Conservation (phyloP, 2,888 invertebrate genomes). For the Podabrus alpinus region DNA sequence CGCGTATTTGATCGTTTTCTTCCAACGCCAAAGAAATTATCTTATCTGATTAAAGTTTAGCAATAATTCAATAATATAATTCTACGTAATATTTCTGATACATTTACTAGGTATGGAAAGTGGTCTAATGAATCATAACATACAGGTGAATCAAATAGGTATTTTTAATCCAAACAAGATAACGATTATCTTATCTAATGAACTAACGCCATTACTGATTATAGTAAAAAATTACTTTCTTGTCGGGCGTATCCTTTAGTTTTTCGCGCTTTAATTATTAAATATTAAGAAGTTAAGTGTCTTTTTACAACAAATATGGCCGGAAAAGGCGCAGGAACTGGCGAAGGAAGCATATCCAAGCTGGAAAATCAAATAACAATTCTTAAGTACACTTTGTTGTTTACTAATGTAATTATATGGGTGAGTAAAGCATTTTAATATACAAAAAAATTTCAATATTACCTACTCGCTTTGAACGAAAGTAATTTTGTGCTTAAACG, state of each 20-base stretch:
- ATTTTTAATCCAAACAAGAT: slow-evolving; percentile 20
- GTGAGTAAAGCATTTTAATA: slow-evolving; percentile 60
- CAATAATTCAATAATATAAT: neutral
- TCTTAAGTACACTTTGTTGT: slow-evolving; percentile 81
- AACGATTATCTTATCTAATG: slow-evolving; percentile 27
- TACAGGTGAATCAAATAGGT: slow-evolving; percentile 28
- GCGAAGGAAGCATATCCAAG: slow-evolving; percentile 61
- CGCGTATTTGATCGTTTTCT: slow-evolving; percentile 41
- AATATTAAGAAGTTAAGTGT: neutral
- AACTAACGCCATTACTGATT: slow-evolving; percentile 15
- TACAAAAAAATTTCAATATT: neutral
- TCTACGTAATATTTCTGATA: neutral
- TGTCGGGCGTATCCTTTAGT: slow-evolving; percentile 4
- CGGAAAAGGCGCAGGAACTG: slow-evolving; percentile 62
- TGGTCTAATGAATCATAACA: neutral
- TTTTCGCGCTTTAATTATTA: neutral
- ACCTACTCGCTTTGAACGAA: neutral
- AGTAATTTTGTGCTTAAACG: neutral
- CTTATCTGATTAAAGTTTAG: slow-evolving; percentile 44
- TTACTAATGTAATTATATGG: slow-evolving; percentile 79
- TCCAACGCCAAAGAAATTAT: slow-evolving; percentile 46
- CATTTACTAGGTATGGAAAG: neutral
- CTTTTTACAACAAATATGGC: slow-evolving; percentile 56
- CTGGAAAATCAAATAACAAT: slow-evolving; percentile 78
- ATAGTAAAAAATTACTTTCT: neutral